Evolutionary conservation across 2,797 vertebrate species (phyloP), one percentile per base, ranked within the genome.

Genomic region (Pangasius mekongensis): DNA sequence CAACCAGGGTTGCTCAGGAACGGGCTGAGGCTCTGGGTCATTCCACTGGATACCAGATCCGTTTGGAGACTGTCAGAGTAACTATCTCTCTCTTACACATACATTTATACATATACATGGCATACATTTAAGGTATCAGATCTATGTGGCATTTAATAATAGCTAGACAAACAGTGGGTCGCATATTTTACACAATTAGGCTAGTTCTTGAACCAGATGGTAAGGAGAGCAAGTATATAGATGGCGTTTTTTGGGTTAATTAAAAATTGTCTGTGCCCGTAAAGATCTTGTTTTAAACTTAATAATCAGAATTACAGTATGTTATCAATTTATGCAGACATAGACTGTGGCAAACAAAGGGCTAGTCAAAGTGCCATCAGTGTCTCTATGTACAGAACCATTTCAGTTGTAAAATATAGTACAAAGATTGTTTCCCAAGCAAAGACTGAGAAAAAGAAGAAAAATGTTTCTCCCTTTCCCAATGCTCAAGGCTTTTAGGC

Each of bases 1-100:
- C 98, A 69, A 96, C 98, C 92, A 96, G 97, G 9, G 99, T 99
- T 7, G 97, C 98, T 14, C 97, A 98, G 91, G 99, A 99, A 92
- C 95, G 98, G 30, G 95, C 96, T 0, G 99, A 99, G 94, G 92
- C 94, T 88, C 93, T 99, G 91, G 99, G 99, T 3, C 92, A 97
- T 91, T 97, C 97, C 0, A 98, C 98, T 86, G 99, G 99, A 2
- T 99, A 99, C 94, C 99, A 99, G 96, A 99, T 99, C 91, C 97
- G 98, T n/a, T 93, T 99, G 91, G 98, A 99, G 94, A 99, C 95
- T 2, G 96, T 99, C 88, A 96, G 97, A 97, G 99, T 99, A 91
- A 16, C 60, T 81, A 78, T 77, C n/a, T 84, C 11, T 39, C 36
- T 67, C 10, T 49, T 3, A 69, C 16, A 33, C 11, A 73, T 0